Percentiles rank a stretch among this genome's conserved stretches.
Evolutionary conservation across 2,113 vertebrate species (phyloP).

Genomic region (Bubo blakistoni): DNA sequence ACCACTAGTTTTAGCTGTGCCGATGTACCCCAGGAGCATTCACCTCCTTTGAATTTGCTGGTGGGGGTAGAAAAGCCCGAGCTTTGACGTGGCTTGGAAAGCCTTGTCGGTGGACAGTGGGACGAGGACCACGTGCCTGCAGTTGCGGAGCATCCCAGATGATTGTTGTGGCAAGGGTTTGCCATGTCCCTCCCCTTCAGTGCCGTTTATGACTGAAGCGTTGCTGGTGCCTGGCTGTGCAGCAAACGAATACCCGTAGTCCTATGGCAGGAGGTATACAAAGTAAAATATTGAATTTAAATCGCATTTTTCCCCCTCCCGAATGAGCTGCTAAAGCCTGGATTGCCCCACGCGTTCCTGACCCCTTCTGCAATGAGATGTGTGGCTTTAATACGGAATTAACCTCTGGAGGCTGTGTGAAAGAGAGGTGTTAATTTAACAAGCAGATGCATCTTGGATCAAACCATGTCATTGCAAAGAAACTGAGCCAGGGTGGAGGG

Average conservation of each 20-base stretch:
- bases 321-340: neutral
- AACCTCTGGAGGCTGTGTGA: neutral
- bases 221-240: neutral
- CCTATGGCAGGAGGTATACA: neutral
- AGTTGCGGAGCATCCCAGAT: neutral
- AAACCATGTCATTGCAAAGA: fast-evolving
- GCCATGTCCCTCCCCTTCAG: neutral
- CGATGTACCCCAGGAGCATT: neutral
- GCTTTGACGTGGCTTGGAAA: neutral
- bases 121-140: neutral
- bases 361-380: neutral
- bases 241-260: neutral
- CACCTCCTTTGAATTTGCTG: neutral
- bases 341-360: neutral
- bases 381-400: neutral
- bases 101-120: neutral
- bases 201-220: fast-evolving
- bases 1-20: neutral
- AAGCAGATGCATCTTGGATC: neutral
- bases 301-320: neutral
- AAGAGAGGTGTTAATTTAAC: neutral
- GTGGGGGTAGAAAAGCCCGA: neutral
- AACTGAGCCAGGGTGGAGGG: neutral
- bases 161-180: neutral
- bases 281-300: neutral